Percentiles rank a stretch among this genome's conserved stretches.
Evolutionary conservation across 2,113 vertebrate genomes (phyloP).

Genomic region (Thamnaconus septentrionalis): DNA sequence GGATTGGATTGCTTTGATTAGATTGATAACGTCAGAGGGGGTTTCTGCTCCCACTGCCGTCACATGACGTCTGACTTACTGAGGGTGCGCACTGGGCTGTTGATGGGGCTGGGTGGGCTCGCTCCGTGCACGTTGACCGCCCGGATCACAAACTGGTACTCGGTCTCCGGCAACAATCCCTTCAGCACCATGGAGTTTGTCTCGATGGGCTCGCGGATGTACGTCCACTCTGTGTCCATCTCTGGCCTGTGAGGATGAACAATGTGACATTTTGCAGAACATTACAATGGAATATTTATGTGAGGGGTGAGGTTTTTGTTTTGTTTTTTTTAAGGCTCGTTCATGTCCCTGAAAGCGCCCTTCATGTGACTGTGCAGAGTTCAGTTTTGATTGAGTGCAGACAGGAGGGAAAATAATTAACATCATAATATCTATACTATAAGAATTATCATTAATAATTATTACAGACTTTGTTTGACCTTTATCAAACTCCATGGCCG

Average conservation of each 20-base stretch:
- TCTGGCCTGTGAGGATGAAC: conserved; percentile 79
- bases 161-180: conserved; percentile 84
- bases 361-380: not conserved
- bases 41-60: no score
- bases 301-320: not conserved
- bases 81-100: conserved; percentile 77
- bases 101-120: conserved; percentile 82
- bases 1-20: no score
- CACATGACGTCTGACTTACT: conserved; percentile 73
- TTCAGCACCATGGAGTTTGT: conserved; percentile 92
- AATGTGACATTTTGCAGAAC: no score
- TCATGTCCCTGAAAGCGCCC: not conserved
- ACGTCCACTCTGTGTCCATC: conserved; percentile 87
- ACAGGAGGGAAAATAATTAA: not conserved
- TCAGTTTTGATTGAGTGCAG: not conserved
- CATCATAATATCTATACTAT: no score
- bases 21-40: no score
- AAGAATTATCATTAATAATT: no score
- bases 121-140: conserved; percentile 83
- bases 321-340: not conserved
- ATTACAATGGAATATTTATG: no score
- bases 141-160: conserved; percentile 89
- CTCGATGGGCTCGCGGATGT: conserved; percentile 86
- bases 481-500: no score
- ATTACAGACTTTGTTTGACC: no score